Base-by-base conservation (phyloP, 2,888 invertebrate species). In the Drosophila atripex region DNA sequence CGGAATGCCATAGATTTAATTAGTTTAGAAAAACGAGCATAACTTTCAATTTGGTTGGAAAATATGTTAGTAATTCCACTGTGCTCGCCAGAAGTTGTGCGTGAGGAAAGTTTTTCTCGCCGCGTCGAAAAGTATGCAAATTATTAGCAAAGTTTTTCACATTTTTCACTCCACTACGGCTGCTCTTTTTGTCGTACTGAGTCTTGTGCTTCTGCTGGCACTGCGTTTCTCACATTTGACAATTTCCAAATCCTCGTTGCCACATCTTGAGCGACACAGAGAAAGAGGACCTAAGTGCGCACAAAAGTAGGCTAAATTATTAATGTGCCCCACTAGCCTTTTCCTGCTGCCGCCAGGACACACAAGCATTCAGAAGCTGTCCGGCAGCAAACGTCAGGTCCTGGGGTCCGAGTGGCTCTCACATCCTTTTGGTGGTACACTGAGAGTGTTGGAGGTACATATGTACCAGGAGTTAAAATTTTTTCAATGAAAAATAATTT, bases 91-190 rank as follows among this genome's bases (percentile, higher is more conserved):
- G 30, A 35, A 43, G n/a, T 21, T 39, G 46, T 61, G 61, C 54
- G 71, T 72, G 56, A 45, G n/a, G 7, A 63, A 76, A 78, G 75
- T 63, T 78, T 79, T 78, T 65, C 55, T 38, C 55, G 43, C 12
- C 53, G 78, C 85, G 76, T 73, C 71, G 69, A 85, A 80, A 82
- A 82, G 79, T 82, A 82, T 85, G 85, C 83, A 84, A 87, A 84
- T 84, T 87, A 84, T 84, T 79, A 85, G 77, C 46, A 85, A 85
- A 84, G 88, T 87, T 87, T 70, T 71, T 69, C 77, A 65, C 85
- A 84, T 87, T 78, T 80, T 76, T 80, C 77, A 86, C 76, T 50
- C 56, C 55, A 49, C 70, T 55, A 51, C 52, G 41, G 56, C 60
- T 61, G 49, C 49, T 55, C 28, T 32, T 43, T 39, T 18, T 35